Conservation (phyloP, 2,113 vertebrate genomes). For the Camelus bactrianus region DNA sequence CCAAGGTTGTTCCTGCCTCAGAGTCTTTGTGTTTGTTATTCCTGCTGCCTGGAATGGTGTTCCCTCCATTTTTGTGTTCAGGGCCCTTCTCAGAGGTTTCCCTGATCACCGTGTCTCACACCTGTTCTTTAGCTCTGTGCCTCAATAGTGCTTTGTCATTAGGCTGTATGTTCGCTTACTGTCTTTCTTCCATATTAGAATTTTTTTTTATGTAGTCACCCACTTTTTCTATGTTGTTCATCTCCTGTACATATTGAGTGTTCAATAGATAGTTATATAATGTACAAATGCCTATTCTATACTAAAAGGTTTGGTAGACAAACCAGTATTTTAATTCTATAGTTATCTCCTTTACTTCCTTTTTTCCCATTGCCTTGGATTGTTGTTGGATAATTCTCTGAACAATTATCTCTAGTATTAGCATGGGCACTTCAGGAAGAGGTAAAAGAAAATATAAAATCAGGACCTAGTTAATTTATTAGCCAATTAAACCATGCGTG, state of each 20-base stretch:
- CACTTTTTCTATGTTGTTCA: not conserved
- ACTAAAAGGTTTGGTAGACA: not conserved
- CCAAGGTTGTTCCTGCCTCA: not conserved
- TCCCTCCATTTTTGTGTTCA: not conserved
- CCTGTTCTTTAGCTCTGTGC: not conserved
- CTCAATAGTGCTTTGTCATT: not conserved
- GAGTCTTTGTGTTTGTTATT: not conserved
- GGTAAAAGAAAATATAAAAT: not conserved
- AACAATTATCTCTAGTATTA: not conserved
- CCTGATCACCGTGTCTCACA: not conserved
- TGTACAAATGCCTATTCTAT: not conserved
- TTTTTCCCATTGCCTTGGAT: not conserved
- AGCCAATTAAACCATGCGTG: not conserved
- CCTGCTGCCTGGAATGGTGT: not conserved
- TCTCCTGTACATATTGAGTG: not conserved
- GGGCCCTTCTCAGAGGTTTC: not conserved
- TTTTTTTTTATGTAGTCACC: not conserved
- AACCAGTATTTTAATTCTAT: not conserved
- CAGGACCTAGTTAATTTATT: conserved; percentile 13
- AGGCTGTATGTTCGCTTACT: rapidly evolving
- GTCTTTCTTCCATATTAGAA: not conserved
- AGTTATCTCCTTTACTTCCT: not conserved
- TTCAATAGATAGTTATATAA: not conserved
- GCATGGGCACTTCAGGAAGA: not conserved
- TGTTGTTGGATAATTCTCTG: no score